Conservation (phyloP, 2,113 vertebrate species). For the Eulemur macaco region DNA sequence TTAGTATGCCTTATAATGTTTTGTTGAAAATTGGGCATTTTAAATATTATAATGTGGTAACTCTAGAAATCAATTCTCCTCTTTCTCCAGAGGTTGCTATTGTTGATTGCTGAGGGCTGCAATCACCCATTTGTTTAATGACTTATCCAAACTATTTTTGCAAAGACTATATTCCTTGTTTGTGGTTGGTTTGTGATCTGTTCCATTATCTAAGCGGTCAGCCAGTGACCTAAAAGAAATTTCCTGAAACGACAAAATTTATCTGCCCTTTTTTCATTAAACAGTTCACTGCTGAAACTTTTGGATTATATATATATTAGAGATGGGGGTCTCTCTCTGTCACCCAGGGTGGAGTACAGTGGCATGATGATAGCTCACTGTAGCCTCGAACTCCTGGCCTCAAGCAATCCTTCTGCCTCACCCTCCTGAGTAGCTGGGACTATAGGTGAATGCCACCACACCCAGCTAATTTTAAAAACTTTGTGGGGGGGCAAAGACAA, state of each 20-base stretch:
- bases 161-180: neutral
- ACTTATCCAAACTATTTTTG: neutral
- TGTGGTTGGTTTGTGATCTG: neutral
- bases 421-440: no score
- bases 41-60: neutral
- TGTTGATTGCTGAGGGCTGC: neutral
- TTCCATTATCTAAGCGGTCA: neutral
- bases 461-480: no score
- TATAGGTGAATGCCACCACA: no score
- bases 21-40: neutral
- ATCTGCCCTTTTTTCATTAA: neutral
- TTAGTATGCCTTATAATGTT: neutral
- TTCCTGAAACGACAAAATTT: conserved; percentile 26
- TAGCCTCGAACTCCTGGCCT: no score
- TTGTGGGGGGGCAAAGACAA: no score
- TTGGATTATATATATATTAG: neutral
- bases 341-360: no score
- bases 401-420: no score
- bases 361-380: no score
- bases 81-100: neutral
- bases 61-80: neutral
- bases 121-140: neutral
- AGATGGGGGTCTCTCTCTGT: no score
- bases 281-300: neutral
- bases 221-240: neutral